phyloP scores from a whole-genome alignment of 2,113 vertebrate species.

The Erythrocercus mccallii region DNA sequence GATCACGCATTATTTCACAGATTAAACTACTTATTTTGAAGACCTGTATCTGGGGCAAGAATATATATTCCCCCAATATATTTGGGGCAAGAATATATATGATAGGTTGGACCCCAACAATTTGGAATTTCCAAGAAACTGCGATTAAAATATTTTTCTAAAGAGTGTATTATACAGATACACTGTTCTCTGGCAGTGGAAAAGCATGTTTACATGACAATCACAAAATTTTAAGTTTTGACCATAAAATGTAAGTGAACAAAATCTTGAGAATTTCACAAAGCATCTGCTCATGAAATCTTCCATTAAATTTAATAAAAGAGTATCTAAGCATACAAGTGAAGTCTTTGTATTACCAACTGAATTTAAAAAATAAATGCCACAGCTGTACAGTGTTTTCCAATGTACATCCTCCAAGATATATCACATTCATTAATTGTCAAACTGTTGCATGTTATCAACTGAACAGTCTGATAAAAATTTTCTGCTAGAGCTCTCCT shows the following conservation, averaged over 20 bases:
- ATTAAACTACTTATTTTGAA: background rate
- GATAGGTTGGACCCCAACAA: background rate
- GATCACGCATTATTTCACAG: background rate
- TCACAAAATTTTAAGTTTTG: background rate
- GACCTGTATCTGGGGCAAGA: background rate
- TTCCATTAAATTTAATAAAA: background rate
- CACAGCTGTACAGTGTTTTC: background rate
- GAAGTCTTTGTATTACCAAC: background rate
- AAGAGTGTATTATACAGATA: background rate
- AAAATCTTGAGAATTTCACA: background rate
- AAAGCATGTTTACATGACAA: background rate
- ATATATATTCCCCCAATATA: background rate
- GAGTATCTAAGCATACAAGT: background rate
- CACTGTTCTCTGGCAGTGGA: background rate
- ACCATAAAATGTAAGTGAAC: background rate
- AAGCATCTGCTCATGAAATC: background rate
- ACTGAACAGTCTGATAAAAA: background rate
- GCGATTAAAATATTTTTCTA: background rate
- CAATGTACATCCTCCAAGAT: background rate
- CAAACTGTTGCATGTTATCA: background rate
- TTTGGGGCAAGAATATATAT: background rate
- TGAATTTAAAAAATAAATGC: background rate
- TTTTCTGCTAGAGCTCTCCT: background rate
- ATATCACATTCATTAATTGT: background rate
- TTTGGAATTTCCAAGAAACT: background rate